Conservation (phyloP, 2,797 vertebrate species). For the Gymnocypris eckloni region DNA sequence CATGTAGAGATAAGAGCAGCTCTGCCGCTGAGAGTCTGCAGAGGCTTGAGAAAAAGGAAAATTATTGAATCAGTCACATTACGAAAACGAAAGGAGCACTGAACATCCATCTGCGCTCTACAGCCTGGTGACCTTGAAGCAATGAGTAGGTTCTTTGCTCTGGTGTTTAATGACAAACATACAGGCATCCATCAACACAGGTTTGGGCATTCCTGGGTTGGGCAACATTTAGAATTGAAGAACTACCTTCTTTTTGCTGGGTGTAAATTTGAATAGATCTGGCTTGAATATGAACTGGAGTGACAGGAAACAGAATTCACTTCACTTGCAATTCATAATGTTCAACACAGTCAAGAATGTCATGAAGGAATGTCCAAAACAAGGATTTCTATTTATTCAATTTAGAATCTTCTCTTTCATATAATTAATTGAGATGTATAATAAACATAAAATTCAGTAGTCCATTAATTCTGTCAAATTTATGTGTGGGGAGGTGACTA, state of each 20-base stretch:
- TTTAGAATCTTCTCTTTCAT: background rate
- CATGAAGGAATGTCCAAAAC: background rate
- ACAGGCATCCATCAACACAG: conserved; percentile 44
- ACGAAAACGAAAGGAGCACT: conserved; percentile 70
- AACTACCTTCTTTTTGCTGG: background rate
- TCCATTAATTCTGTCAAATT: too few species aligned
- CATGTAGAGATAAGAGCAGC: conserved; percentile 42
- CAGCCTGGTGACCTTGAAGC: conserved; percentile 76
- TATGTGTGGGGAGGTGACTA: too few species aligned
- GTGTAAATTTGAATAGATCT: background rate
- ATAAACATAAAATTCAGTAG: background rate
- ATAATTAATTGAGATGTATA: background rate
- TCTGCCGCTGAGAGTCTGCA: background rate
- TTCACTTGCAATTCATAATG: background rate
- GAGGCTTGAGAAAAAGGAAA: conserved; percentile 25
- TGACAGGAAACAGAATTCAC: background rate
- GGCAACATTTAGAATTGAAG: background rate
- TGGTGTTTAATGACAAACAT: conserved; percentile 19
- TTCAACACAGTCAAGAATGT: background rate
- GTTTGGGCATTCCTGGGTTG: background rate
- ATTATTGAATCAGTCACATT: conserved; percentile 75
- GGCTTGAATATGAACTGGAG: background rate
- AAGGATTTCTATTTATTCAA: background rate
- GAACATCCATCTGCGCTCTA: conserved; percentile 74
- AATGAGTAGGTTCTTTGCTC: conserved; percentile 59